Evolutionary conservation across 2,888 invertebrate species (phyloP), one percentile per base, ranked within the genome.

Genomic region (Ametastegia equiseti): DNA sequence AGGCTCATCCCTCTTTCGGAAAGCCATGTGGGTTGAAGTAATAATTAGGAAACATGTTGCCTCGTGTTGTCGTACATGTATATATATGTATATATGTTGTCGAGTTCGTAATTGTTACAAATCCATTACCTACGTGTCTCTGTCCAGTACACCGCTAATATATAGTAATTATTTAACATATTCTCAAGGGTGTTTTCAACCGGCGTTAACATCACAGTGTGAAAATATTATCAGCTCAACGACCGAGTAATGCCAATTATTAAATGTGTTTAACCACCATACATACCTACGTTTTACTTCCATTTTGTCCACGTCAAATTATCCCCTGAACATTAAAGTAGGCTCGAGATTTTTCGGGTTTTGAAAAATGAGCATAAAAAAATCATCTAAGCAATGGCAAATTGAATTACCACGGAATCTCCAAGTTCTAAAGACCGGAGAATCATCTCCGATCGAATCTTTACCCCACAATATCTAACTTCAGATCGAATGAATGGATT

Each of bases 141-240:
- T n/a, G 79, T 79, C 7, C 45, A 42, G 13, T 79, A 45, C 1
- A 71, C 27, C 27, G 13, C 2, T 36, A 45, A 33, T 36, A 33
- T 47, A 39, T 71, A n/a, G 47, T 80, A 73, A 80, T 80, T 80
- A 80, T 73, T 69, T 80, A 80, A 54, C 27, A 36, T 57, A 30
- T 57, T 73, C 80, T 71, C 80, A 50, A 42, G 80, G 80, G 73
- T 80, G 33, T 80, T 73, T 73, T 80, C 36, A 30, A 54, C 50
- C 15, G 54, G 75, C 27, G 75, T 75, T 54, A 75, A 75, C 80
- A 73, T 54, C 60, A n/a, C 30, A 23, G 23, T 73, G 30, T 36
- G 36, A 19, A 73, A 60, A 80, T n/a, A n/a, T 73, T 73, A 80
- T 54, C 27, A 33, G 13, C 50, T 36, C 19, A 75, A 75, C 33